These are phyloP conservation scores for Merodon equestris DNA, from an alignment of 2,888 invertebrate genomes.

Conservation along the genomic window DNA sequence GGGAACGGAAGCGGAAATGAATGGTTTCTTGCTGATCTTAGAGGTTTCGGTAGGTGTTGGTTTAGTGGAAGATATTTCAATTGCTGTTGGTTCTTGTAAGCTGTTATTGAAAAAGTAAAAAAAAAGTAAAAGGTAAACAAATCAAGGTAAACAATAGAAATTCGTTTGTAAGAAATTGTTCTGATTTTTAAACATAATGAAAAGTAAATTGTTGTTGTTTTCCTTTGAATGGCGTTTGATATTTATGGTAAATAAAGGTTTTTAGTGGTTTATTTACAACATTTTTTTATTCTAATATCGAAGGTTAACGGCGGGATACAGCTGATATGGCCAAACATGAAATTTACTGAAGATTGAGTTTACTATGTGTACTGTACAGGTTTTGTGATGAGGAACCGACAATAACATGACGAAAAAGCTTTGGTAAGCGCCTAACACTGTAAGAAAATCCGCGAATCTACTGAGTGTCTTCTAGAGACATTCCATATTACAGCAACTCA, in stretches of 20 bases:
- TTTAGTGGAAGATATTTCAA: constrained; percentile 49
- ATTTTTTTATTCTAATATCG: neutral
- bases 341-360: too few relatives aligned
- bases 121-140: constrained; percentile 24
- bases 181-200: constrained; percentile 29
- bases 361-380: too few relatives aligned
- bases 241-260: too few relatives aligned
- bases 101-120: constrained; percentile 52
- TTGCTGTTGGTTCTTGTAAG: constrained; percentile 60
- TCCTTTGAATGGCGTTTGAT: neutral
- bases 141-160: constrained; percentile 28
- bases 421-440: too few relatives aligned
- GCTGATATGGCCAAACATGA: too few relatives aligned
- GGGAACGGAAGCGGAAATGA: constrained; percentile 38
- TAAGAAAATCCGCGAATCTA: too few relatives aligned
- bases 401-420: too few relatives aligned
- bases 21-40: constrained; percentile 43
- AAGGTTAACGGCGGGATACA: too few relatives aligned
- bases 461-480: too few relatives aligned
- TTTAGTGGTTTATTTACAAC: neutral
- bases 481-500: too few relatives aligned
- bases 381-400: too few relatives aligned
- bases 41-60: constrained; percentile 43
- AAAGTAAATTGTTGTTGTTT: constrained; percentile 5
- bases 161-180: constrained; percentile 43